Base-by-base conservation (phyloP, 2,888 invertebrate species). In the Oxyteleia sp. region DNA sequence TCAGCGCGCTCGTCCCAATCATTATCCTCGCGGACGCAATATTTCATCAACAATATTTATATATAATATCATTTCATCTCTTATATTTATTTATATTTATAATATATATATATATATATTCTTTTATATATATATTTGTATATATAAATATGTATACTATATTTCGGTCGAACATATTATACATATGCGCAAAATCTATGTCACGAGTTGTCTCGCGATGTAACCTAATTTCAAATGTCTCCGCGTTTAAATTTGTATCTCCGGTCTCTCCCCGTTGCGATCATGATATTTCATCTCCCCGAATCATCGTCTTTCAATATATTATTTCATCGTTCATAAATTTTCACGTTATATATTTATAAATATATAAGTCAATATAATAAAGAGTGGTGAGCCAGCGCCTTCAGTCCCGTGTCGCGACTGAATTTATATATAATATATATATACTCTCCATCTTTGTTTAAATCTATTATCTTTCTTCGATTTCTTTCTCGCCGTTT, bases 351-450 rank as follows among this genome's bases (percentile, higher is more conserved):
- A 69, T 84, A 89, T 92, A 93, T 93, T 92, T 92, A 93, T 93
- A 93, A 92, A 93, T 92, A 91, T 93, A 93, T 92, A 93, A 91
- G 89, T 92, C 87, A 88, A 90, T 87, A 86, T 89, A 87, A 89
- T 87, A 82, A 90, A 90, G 90, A 91, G 88, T 88, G 89, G 86
- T 90, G 89, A 90, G 88, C 90, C 90, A 90, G 89, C 88, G 89
- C 88, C 87, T 89, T 84, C 86, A 87, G 85, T 82, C 86, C 86
- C 86, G 78, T 88, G 86, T 89, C 87, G 87, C 87, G 72, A 88
- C 87, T 72, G 74, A 84, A 85, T 82, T 51, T 71, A 64, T 69
- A 72, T 80, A 66, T 66, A 66, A 61, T 71, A 55, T 85, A 71
- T 85, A 45, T 81, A 72, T 87, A 35, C 13, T 83, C 81, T 87